Percentiles rank a stretch among this genome's conserved stretches.
These are phyloP conservation scores for Idaea dimidiata DNA, from an alignment of 2,888 invertebrate species.

Conservation along the genomic window DNA sequence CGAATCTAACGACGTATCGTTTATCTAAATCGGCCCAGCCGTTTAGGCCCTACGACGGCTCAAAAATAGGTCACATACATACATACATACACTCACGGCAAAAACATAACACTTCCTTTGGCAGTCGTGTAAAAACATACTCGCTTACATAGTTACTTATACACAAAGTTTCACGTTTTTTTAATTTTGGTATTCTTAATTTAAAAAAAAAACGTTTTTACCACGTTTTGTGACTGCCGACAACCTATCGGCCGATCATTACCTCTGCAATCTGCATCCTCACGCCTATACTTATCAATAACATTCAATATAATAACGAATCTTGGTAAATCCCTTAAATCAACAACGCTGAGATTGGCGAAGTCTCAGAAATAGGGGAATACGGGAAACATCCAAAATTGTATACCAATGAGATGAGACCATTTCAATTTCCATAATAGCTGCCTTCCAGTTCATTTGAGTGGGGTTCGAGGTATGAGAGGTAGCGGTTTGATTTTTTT, in stretches of 20 bases:
- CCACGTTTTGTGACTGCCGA: neutral
- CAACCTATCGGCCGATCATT: neutral
- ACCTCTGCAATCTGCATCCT: neutral
- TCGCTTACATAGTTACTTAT: no score
- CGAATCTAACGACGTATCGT: no score
- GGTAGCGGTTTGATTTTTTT: constrained; percentile 6
- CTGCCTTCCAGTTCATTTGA: constrained; percentile 58
- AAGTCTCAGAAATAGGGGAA: constrained; percentile 21
- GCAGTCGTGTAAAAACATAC: no score
- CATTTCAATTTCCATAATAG: constrained; percentile 63
- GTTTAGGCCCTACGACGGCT: no score
- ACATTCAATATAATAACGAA: constrained; percentile 2
- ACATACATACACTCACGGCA: no score
- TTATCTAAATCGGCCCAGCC: no score
- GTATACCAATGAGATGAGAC: constrained; percentile 48
- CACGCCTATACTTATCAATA: neutral
- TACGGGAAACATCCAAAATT: constrained; percentile 32
- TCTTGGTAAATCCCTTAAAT: constrained; percentile 18
- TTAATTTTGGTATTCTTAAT: no score
- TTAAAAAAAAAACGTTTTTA: no score
- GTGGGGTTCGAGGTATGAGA: constrained; percentile 6
- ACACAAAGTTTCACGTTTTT: no score
- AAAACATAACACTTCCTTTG: no score
- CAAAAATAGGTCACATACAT: no score
- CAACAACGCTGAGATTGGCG: constrained; percentile 19